Base-by-base conservation (phyloP, 2,113 vertebrate genomes). In the Cavia porcellus region DNA sequence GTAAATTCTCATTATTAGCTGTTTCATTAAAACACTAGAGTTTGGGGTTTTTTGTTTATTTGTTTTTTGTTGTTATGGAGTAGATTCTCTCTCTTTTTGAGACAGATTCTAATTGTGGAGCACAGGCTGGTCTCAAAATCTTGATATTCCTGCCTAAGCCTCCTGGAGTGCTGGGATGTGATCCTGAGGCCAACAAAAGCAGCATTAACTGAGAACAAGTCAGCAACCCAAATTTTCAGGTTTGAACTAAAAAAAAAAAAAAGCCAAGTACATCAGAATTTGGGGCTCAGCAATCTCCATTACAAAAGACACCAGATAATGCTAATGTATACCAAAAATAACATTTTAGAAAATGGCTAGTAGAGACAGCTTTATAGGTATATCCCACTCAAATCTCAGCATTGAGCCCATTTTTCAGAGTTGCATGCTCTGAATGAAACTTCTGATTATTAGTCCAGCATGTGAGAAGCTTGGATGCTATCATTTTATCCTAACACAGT, bases 241-340 rank as follows among this genome's bases (percentile, higher is more conserved):
- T 17, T 85, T 96, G 55, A 84, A 24, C 22, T 92, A 19, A 90
- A 64, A 72, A 25, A 72, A 20, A 57, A 28, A 28, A 5, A 55
- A 70, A n/a, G n/a, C 28, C 59, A 72, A 91, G 91, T 25, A n/a
- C 93, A 95, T 81, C 35, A 90, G 57, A 93, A 84, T 50, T 32
- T 83, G 12, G 17, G 30, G 59, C 50, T 15, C 20, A 55, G 66
- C 1, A 55, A 61, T 68, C 35, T 35, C 61, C 55, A 19, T 72
- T 90, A 52, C 79, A 70, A 24, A 96, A 80, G 50, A 64, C 14
- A 86, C 25, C 3, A 50, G 52, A 45, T 90, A 47, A 59, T 72
- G 75, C 62, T 81, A 70, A 32, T 47, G 1, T 7, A 86, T 50
- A 24, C 82, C 38, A 80, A 75, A 42, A 28, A 28, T 47, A 13